Evolutionary conservation across 1,140 invertebrate species (phyloP), one percentile per base, ranked within the genome.

Genomic region (Listronotus bonariensis): DNA sequence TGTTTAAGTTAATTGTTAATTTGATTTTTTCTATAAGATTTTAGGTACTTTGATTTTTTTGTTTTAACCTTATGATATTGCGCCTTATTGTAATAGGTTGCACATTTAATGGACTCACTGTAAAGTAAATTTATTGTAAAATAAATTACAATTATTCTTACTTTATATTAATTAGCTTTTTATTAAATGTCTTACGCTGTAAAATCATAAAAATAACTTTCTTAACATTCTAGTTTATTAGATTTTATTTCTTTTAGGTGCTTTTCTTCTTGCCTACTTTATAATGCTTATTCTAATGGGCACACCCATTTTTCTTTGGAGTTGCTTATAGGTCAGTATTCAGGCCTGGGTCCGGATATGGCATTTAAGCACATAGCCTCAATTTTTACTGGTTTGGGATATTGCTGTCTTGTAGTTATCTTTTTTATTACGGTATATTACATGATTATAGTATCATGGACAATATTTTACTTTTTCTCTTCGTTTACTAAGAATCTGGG

Each of bases 391-490:
- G 87, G 87, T 1, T 74, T 89, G 0, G 89, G 89, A 8, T 85
- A 88, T 54, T 88, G 86, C 52, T 87, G 86, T 6, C 77, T 90
- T 12, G 84, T 93, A 10, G 89, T 94, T 55, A 92, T 93, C 0
- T 84, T 84, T 20, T 83, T 92, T 69, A 84, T 94, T 26, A 90
- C 89, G 46, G 86, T 92, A 7, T 94, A 93, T 74, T 94, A 92
- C 76, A 92, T 92, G 82, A 84, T 93, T 6, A 90, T 94, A n/a
- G n/a, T 93, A 0, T 84, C 89, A 0, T 93, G 91, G 91, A 87
- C 87, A 0, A 71, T 92, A 26, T 90, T 89, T 74, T 93, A 92
- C 72, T 85, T 89, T 0, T 86, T 89, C 56, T 82, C 86, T 9
- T 91, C 90, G 0, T 87, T 93, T 68, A 82, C 79, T 11, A 81